phyloP scores from a whole-genome alignment of 2,888 invertebrate genomes.

The Tridacna gigas region DNA sequence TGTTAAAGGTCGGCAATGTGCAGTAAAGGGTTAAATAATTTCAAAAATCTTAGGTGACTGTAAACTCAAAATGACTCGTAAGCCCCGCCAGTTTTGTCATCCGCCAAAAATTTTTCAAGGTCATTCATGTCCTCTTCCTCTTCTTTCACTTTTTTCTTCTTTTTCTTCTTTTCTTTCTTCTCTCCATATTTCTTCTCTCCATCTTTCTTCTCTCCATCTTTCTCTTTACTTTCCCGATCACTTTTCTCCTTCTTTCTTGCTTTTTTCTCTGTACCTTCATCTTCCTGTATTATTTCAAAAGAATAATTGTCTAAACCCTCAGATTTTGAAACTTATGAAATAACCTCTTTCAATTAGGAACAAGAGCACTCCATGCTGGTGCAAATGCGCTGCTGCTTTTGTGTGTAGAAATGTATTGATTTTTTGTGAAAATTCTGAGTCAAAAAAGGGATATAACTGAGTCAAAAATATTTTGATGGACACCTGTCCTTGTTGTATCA shows the following conservation, averaged over 20 bases:
- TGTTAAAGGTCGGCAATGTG: not conserved
- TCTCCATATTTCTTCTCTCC: slow-evolving; percentile 52
- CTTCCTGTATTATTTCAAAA: slow-evolving; percentile 38
- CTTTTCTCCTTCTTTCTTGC: slow-evolving; percentile 52
- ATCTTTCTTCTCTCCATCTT: slow-evolving; percentile 33
- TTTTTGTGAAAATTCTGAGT: too few relatives aligned
- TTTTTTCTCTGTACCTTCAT: slow-evolving; percentile 52
- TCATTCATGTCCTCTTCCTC: slow-evolving; percentile 72
- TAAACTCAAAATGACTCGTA: slow-evolving; percentile 71
- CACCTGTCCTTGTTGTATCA: too few relatives aligned
- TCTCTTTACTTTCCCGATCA: slow-evolving; percentile 63
- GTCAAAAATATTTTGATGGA: too few relatives aligned
- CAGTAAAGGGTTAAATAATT: not conserved
- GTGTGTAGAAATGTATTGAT: too few relatives aligned
- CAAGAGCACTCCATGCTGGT: too few relatives aligned
- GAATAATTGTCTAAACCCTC: too few relatives aligned
- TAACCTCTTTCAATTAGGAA: too few relatives aligned
- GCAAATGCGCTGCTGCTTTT: too few relatives aligned
- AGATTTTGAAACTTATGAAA: too few relatives aligned
- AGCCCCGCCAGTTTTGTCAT: slow-evolving; percentile 64
- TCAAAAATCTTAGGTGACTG: not conserved
- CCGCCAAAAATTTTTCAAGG: slow-evolving; percentile 79
- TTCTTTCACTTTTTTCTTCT: slow-evolving; percentile 51
- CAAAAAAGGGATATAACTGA: too few relatives aligned
- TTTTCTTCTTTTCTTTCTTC: slow-evolving; percentile 66